Evolutionary conservation across 2,888 invertebrate genomes (phyloP), one percentile per base, ranked within the genome.

Genomic region (Zele albiditarsus): DNA sequence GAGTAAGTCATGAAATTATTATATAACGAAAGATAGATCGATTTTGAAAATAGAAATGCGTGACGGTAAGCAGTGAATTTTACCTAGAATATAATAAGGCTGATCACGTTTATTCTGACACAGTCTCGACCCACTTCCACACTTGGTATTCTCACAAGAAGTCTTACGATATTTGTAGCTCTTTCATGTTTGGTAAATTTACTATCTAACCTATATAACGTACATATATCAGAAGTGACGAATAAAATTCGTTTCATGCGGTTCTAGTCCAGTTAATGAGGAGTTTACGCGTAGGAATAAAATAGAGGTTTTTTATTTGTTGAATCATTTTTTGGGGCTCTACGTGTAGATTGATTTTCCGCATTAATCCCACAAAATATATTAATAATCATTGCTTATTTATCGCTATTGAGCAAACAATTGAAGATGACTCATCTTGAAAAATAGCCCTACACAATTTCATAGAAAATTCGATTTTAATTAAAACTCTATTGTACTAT

Each of bases 111-210:
- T 62, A 27, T 27, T 71, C 60, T n/a, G 27, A 46, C 42, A 46
- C 28, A 38, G 42, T 33, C 42, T 53, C 58, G 71, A 71, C 71
- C 71, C 60, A 71, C 62, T 71, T 71, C 27, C 53, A 53, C 53
- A 53, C 53, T 20, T 20, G n/a, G 20, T 20, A 53, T 53, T 10
- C 20, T 20, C 63, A 3, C 33, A 28, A 20, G n/a, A 38, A 33
- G 16, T 25, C 38, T 63, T 63, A 33, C 25, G 60, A 62, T 71
- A 62, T 60, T 71, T 62, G 60, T 70, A 58, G 58, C 27, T 62
- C 62, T 71, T 28, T 27, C 60, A 28, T 27, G 60, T 60, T 60
- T 60, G 28, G 60, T 5, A 27, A 60, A 27, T 60, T 27, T 60
- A 60, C 60, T 28, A 28, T 60, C 27, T 27, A 62, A 31, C 62